Evolutionary conservation across 2,113 vertebrate genomes (phyloP).

Genomic region (Ahaetulla prasina): DNA sequence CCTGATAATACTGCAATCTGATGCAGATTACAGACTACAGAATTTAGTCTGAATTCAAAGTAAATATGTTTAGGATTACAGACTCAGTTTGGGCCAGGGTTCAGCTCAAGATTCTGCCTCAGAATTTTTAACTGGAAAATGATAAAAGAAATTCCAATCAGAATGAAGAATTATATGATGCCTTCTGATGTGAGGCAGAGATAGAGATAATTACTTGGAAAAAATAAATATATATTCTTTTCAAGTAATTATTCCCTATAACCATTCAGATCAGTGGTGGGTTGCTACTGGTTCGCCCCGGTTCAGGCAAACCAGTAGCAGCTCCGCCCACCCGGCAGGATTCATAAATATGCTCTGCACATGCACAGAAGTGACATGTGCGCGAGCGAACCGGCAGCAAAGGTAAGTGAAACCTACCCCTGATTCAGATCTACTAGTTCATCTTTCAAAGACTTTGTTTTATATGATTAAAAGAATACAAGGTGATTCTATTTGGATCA

Average conservation of each 20-base stretch:
- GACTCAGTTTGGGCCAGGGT: background rate
- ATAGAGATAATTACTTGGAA: background rate
- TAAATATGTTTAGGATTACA: background rate
- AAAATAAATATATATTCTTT: background rate
- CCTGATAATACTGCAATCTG: background rate
- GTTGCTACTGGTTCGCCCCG: no score
- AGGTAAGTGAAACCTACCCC: no score
- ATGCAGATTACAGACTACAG: background rate
- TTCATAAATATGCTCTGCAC: no score
- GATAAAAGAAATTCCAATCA: background rate
- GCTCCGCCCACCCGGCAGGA: no score
- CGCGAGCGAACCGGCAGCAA: no score
- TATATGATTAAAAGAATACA: background rate
- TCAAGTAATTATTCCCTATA: background rate
- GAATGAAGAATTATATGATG: background rate
- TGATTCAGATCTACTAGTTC: background rate
- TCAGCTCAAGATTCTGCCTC: background rate
- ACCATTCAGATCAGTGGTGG: background rate
- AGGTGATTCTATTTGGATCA: background rate
- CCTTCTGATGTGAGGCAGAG: background rate
- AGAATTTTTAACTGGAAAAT: background rate
- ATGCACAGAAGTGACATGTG: no score
- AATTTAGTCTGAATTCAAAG: background rate
- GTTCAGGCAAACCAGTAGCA: no score
- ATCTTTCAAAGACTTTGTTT: background rate